These are phyloP conservation scores for Amphipoea oculea DNA, from an alignment of 2,888 invertebrate genomes.

Conservation along the genomic window DNA sequence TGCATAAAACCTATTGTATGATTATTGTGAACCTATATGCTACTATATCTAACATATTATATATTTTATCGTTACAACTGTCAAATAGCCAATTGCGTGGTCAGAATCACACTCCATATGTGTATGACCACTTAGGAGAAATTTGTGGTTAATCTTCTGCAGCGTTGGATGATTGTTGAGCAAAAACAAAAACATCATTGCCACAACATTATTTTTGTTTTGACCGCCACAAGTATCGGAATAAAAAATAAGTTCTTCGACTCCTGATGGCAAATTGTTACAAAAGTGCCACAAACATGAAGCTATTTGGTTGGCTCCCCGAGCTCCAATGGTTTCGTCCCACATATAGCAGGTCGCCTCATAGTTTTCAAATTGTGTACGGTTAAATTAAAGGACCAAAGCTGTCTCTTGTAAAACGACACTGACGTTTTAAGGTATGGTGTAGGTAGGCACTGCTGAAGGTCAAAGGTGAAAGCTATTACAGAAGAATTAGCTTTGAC, in stretches of 20 bases:
- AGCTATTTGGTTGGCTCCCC: neutral
- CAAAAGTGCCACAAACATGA: conserved; percentile 5
- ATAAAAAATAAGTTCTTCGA: neutral
- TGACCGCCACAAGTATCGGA: conserved; percentile 14
- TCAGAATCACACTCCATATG: no score
- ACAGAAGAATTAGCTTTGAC: neutral
- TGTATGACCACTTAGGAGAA: no score
- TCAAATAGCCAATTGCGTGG: no score
- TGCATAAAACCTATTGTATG: no score
- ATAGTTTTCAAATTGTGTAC: neutral
- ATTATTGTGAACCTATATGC: no score
- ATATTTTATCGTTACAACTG: no score
- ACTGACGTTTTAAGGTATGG: conserved; percentile 1
- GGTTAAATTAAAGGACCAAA: neutral
- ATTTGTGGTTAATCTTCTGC: conserved; percentile 30
- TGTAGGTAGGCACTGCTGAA: conserved; percentile 4
- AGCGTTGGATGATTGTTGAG: conserved; percentile 26
- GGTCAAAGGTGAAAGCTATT: conserved; percentile 3
- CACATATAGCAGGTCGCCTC: conserved; percentile 1
- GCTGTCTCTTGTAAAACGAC: conserved; percentile 1
- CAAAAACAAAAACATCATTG: conserved; percentile 35
- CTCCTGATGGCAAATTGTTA: neutral
- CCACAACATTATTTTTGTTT: conserved; percentile 32
- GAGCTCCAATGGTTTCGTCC: conserved; percentile 3
- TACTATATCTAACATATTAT: no score